A percentile compares a stretch with the other conserved stretches of the same genome.
phyloP scores from a whole-genome alignment of 2,113 vertebrate genomes.

The Numida meleagris region DNA sequence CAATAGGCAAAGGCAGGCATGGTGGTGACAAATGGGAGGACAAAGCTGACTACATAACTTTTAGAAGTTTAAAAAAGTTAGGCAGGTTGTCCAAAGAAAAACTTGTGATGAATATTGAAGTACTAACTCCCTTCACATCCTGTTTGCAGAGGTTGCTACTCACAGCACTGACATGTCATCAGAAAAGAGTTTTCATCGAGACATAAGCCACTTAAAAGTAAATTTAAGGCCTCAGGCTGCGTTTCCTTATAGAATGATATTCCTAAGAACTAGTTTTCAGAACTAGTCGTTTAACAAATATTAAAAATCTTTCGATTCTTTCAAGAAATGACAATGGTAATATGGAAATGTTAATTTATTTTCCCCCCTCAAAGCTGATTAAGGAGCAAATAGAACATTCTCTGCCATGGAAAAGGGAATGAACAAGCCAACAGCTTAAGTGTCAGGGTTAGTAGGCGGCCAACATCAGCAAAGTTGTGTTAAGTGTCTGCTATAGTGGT shows the following conservation, averaged over 20 bases:
- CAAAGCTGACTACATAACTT: neutral
- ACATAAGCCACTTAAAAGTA: neutral
- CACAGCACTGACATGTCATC: neutral
- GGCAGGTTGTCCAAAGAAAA: neutral
- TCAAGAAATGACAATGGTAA: no score
- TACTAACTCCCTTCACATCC: neutral
- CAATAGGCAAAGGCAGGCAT: neutral
- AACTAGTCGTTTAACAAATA: no score
- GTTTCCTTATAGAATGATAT: neutral
- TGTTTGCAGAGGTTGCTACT: neutral
- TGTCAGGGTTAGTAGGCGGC: no score
- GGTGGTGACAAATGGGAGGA: neutral
- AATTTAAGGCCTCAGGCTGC: neutral
- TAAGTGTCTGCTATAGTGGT: no score
- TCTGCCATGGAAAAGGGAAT: no score
- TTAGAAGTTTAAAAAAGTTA: neutral
- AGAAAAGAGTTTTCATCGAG: neutral
- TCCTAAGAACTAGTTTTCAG: neutral
- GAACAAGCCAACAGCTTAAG: no score
- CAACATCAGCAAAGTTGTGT: no score
- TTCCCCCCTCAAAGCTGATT: no score
- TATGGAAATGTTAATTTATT: no score
- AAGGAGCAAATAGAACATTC: no score
- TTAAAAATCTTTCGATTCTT: no score
- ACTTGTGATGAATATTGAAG: no score